A percentile compares a stretch with the other conserved stretches of the same genome.
phyloP scores from a whole-genome alignment of 2,797 vertebrate species.

The Platalea minor region DNA sequence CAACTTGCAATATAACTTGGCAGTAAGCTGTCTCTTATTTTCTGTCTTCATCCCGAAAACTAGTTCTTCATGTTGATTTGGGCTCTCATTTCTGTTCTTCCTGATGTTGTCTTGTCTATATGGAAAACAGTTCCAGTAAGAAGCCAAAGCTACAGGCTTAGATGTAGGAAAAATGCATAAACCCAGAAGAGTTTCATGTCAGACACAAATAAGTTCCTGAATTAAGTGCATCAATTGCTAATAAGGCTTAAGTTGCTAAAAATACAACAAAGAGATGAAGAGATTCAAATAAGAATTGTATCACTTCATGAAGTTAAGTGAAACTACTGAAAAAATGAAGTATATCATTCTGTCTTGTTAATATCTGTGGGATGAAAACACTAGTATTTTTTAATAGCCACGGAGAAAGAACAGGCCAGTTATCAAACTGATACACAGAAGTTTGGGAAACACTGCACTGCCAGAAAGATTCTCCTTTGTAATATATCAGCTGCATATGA shows the following conservation, averaged over 20 bases:
- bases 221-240: fast-evolving
- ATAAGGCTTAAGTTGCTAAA: background rate
- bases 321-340: background rate
- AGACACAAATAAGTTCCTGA: background rate
- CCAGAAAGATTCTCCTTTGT: background rate
- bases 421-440: background rate
- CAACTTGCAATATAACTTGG: background rate
- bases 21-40: background rate
- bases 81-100: background rate
- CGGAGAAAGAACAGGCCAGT: background rate
- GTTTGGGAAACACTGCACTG: background rate
- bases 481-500: background rate
- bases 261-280: background rate
- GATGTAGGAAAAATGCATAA: background rate
- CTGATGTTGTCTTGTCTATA: background rate
- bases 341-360: background rate
- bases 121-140: background rate
- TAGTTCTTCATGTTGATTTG: background rate
- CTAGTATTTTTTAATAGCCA: background rate
- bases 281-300: background rate
- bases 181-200: background rate
- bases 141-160: background rate
- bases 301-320: background rate
- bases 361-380: background rate
- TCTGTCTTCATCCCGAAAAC: background rate